phyloP scores from a whole-genome alignment of 2,797 vertebrate species.

The Sebastes elongatus region DNA sequence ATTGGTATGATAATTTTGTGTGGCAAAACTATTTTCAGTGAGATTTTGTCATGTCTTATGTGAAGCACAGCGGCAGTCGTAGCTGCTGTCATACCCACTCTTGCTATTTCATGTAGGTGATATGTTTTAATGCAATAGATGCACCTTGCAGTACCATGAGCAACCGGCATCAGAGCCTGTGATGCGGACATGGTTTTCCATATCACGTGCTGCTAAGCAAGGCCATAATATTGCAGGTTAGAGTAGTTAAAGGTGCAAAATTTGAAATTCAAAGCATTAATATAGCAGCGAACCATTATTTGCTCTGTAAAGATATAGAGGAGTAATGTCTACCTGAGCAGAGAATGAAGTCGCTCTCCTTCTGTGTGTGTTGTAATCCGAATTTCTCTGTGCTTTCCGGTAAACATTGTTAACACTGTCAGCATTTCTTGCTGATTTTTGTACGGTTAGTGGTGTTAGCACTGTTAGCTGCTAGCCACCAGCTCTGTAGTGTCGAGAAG shows the following conservation, averaged over 20 bases:
- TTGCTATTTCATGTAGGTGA: neutral
- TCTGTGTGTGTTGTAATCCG: no score
- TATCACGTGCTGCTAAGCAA: neutral
- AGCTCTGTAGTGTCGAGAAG: no score
- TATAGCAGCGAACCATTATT: fast-evolving
- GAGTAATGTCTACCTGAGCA: no score
- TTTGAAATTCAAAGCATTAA: neutral
- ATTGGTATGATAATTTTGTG: neutral
- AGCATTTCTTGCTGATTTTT: no score
- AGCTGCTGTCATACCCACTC: neutral
- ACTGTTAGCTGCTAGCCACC: no score
- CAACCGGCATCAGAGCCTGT: neutral
- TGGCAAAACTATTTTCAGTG: neutral
- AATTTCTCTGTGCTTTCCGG: no score
- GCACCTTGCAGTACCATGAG: neutral
- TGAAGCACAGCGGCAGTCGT: neutral
- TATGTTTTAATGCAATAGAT: neutral
- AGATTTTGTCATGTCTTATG: neutral
- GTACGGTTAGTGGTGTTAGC: no score
- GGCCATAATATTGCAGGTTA: neutral
- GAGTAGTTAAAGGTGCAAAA: neutral
- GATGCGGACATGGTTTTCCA: neutral
- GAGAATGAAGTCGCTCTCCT: no score
- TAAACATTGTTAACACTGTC: no score
- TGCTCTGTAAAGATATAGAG: no score